Evolutionary conservation across 2,888 invertebrate genomes (phyloP).

Genomic region (Rhyacophila evoluta): DNA sequence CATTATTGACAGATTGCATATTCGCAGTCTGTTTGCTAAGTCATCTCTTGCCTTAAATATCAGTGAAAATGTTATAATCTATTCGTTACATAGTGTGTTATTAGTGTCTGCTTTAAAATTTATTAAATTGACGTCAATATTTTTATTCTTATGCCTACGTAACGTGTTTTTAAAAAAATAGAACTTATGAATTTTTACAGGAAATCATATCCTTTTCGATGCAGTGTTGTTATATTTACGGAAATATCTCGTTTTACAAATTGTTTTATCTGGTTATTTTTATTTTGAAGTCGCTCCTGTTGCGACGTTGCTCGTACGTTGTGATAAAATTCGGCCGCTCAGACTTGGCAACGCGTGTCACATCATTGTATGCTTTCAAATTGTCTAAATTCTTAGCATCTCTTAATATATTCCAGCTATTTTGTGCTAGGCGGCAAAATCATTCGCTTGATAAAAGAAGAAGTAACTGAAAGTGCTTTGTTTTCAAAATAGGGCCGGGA

Average conservation of each 20-base stretch:
- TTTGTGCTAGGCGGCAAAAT: conserved; percentile 9
- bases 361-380: conserved; percentile 39
- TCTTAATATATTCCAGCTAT: background rate
- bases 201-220: background rate
- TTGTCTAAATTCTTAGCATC: conserved; percentile 23
- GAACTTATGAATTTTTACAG: background rate
- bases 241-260: background rate
- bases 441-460: background rate
- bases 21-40: conserved; percentile 56
- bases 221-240: background rate
- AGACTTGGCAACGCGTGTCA: conserved; percentile 50
- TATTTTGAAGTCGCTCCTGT: conserved; percentile 34
- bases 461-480: background rate
- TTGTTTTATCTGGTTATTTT: conserved; percentile 36
- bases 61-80: conserved; percentile 4
- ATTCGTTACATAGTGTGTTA: background rate
- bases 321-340: conserved; percentile 32
- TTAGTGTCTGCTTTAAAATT: conserved; percentile 20
- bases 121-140: conserved; percentile 12
- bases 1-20: conserved; percentile 67
- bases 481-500: conserved; percentile 23
- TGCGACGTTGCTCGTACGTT: conserved; percentile 47
- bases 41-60: conserved; percentile 26
- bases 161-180: conserved; percentile 30
- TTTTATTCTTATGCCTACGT: conserved; percentile 27